Evolutionary conservation across 2,113 vertebrate genomes (phyloP).

Genomic region (Xerus inauris): DNA sequence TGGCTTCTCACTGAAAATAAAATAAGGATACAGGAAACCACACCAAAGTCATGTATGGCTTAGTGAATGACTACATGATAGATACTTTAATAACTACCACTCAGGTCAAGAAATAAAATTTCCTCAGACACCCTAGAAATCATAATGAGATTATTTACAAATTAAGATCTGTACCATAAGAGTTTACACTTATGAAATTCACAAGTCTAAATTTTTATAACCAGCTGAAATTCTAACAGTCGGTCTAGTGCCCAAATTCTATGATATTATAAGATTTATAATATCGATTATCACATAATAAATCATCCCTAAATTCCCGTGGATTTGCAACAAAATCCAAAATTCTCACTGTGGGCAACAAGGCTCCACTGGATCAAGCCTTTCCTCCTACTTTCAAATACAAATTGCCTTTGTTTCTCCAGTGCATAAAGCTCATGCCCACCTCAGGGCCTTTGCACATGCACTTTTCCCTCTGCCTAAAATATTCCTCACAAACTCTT

Average conservation of each 20-base stretch:
- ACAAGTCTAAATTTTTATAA: background rate
- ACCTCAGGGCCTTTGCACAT: background rate
- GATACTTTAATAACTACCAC: no score
- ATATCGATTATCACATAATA: background rate
- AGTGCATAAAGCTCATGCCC: background rate
- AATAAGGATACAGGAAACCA: no score
- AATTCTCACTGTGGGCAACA: background rate
- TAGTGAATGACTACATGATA: no score
- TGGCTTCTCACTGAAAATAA: no score
- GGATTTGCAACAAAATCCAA: background rate
- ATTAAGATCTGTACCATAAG: no score
- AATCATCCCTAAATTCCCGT: background rate
- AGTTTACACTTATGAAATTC: background rate
- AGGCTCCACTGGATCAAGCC: background rate
- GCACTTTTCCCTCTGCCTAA: background rate
- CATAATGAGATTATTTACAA: no score
- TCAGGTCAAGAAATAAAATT: no score
- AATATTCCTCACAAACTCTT: background rate
- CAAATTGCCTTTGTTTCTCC: background rate
- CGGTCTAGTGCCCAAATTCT: background rate
- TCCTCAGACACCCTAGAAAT: no score
- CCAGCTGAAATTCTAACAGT: background rate
- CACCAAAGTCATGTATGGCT: no score
- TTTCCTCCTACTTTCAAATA: background rate
- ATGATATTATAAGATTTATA: background rate